Evolutionary conservation across 2,113 vertebrate genomes (phyloP), one percentile per base, ranked within the genome.

Genomic region (Cebus imitator): DNA sequence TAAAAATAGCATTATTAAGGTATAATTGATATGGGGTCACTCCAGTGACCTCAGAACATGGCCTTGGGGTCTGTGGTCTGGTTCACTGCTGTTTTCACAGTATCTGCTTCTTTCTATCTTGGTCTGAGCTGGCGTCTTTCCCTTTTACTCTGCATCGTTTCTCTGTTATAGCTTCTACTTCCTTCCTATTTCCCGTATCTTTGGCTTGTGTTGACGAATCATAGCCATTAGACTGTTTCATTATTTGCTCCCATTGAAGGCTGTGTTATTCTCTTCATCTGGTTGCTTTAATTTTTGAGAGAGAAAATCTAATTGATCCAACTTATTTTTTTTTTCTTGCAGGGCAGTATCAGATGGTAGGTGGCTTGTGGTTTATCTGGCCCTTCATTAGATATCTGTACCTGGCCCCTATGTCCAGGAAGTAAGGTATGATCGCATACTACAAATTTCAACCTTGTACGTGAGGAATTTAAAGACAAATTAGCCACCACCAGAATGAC

Each of bases 201-300:
- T 70, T 91, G 50, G 17, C 57, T 85, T 81, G 0, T 81, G 66
- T 50, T 50, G 72, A 93, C 40, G 88, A 45, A n/a, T 75, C 48
- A 78, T 25, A 85, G 27, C 23, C 87, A 48, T 61, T 85, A 45
- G 12, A 64, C 17, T 4, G 87, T 89, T 94, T 89, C 27, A 45
- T 82, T 86, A 50, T 91, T 89, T 88, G 43, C 9, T 89, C 20
- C 45, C 45, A 5, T 89, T 85, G 50, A 88, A 76, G 45, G 43
- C 72, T 88, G 3, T 40, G 9, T 48, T 81, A 2, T 57, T 86
- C 25, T 91, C 40, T 93, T 87, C 64, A 20, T 72, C 70, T 93
- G 61, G 64, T 93, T 87, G 35, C 83, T 85, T 81, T 96, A 87
- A 84, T 95, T 80, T 91, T 57, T 66, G 50, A 81, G 45, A 21